Conservation (phyloP, 2,797 vertebrate genomes). For the Thaleichthys pacificus region DNA sequence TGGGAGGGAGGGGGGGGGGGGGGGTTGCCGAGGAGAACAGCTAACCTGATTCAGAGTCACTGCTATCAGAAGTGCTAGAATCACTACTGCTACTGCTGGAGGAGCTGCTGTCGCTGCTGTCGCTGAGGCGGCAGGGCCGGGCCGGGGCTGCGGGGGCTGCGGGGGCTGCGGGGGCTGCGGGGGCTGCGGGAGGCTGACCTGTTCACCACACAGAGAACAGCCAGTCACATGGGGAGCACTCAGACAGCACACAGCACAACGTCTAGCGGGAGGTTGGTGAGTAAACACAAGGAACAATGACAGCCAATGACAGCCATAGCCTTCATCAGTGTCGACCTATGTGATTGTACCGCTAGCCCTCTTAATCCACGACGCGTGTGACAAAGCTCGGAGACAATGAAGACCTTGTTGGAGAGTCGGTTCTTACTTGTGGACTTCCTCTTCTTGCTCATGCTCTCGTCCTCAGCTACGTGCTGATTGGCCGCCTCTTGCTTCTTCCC, state of each 20-base stretch:
- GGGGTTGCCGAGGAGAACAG: conserved; percentile 41
- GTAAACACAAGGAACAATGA: too few relatives aligned
- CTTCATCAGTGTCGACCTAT: too few relatives aligned
- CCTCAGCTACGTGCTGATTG: conserved; percentile 63
- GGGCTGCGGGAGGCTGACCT: conserved; percentile 56
- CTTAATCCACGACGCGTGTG: too few relatives aligned
- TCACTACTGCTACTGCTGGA: conserved; percentile 68
- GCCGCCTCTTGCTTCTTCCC: conserved; percentile 67
- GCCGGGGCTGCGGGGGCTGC: conserved; percentile 25
- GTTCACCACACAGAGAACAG: conserved; percentile 12
- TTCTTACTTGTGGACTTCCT: conserved; percentile 70
- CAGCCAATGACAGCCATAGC: too few relatives aligned
- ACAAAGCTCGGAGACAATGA: background rate
- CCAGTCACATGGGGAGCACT: background rate
- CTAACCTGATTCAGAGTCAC: conserved; percentile 85
- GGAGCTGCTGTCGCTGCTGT: conserved; percentile 64
- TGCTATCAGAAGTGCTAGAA: conserved; percentile 79
- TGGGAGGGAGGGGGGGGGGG: conserved; percentile 3
- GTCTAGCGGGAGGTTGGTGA: background rate
- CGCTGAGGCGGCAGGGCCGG: conserved; percentile 69
- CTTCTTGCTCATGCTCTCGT: conserved; percentile 61
- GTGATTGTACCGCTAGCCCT: too few relatives aligned
- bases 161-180: conserved; percentile 43
- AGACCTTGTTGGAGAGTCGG: background rate
- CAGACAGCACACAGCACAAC: background rate